Evolutionary conservation across 2,888 invertebrate genomes (phyloP).

Genomic region (Coelinius sp.): DNA sequence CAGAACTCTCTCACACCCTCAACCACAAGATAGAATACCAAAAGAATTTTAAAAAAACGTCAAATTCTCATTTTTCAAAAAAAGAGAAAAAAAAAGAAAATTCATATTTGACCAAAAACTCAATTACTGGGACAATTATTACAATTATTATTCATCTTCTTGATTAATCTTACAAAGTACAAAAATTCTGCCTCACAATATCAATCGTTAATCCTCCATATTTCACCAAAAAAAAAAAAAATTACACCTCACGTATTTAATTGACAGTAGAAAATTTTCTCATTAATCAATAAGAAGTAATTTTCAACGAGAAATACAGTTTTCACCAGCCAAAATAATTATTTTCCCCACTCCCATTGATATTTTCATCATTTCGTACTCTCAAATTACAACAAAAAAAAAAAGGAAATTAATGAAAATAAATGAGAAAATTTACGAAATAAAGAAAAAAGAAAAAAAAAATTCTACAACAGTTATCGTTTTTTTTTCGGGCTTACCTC

Average conservation of each 20-base stretch:
- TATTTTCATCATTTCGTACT: slow-evolving; percentile 45
- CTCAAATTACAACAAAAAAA: slow-evolving; percentile 59
- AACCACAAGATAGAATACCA: too few species aligned
- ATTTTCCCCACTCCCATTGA: slow-evolving; percentile 68
- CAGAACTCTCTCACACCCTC: too few species aligned
- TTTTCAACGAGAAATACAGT: slow-evolving; percentile 49
- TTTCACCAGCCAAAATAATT: slow-evolving; percentile 60
- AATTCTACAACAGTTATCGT: too few species aligned
- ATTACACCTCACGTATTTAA: slow-evolving; percentile 33
- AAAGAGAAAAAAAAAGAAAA: not conserved
- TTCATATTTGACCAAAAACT: not conserved
- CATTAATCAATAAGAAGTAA: slow-evolving; percentile 41
- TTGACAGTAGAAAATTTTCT: slow-evolving; percentile 17
- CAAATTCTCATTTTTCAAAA: not conserved
- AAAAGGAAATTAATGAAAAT: not conserved
- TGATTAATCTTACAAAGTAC: slow-evolving; percentile 42
- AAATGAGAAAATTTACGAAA: slow-evolving; percentile 44
- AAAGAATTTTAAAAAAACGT: too few species aligned
- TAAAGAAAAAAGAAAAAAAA: slow-evolving; percentile 60
- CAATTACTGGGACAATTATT: slow-evolving; percentile 17
- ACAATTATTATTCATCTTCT: slow-evolving; percentile 20
- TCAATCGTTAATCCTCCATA: not conserved
- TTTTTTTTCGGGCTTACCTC: slow-evolving; percentile 66
- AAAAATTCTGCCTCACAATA: slow-evolving; percentile 43
- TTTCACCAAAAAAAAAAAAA: slow-evolving; percentile 37